Percentiles rank a stretch among this genome's conserved stretches.
Evolutionary conservation across 2,113 vertebrate species (phyloP).

Genomic region (Oreochromis spilurus): DNA sequence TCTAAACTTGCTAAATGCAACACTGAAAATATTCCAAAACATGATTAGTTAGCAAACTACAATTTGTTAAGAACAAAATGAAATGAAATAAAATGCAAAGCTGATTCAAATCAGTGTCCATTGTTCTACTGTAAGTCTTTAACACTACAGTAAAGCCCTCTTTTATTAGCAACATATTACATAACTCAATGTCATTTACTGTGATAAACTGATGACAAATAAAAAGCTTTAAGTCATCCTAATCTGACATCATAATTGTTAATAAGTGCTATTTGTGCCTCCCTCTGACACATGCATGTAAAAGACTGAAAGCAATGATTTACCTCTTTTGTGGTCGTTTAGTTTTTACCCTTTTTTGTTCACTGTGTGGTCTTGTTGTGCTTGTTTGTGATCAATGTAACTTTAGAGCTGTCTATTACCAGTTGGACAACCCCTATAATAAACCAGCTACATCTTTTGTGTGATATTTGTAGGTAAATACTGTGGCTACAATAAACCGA

Average conservation of each 20-base stretch:
- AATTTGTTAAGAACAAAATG: background rate
- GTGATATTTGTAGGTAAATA: slow-evolving; percentile 61
- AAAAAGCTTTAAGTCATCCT: background rate
- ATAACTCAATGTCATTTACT: background rate
- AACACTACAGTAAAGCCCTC: background rate
- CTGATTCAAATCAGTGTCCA: background rate
- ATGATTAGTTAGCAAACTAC: background rate
- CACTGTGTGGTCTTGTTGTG: background rate
- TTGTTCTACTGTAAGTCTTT: background rate
- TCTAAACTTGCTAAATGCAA: background rate
- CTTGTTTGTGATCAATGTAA: background rate
- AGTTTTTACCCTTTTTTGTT: background rate
- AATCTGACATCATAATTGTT: background rate
- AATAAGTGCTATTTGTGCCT: background rate
- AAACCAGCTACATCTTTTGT: background rate
- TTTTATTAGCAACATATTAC: background rate
- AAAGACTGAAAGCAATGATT: background rate
- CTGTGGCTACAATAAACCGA: slow-evolving; percentile 67
- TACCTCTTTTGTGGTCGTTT: background rate
- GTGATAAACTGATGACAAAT: background rate
- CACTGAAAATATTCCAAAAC: background rate
- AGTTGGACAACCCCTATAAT: background rate
- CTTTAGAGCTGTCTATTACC: background rate
- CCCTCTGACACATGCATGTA: background rate
- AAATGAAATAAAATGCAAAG: background rate